Evolutionary conservation across 2,113 vertebrate species (phyloP), one percentile per base, ranked within the genome.

Genomic region (Peromyscus californicus): DNA sequence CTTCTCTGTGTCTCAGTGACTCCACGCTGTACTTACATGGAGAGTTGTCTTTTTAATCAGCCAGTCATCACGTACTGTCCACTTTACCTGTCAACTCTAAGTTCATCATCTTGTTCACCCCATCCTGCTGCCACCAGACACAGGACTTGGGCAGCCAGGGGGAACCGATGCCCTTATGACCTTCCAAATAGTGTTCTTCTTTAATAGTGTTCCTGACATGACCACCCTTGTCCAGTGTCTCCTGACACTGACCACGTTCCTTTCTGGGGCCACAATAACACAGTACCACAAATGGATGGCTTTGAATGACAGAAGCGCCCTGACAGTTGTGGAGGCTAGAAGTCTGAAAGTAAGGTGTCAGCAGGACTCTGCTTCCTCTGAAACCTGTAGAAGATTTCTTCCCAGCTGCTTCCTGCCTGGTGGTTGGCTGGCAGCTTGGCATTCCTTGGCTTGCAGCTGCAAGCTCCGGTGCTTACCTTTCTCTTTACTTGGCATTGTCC

Each of bases 401-500:
- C 92, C 82, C 85, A 13, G 21, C 72, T 9, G 48, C 70, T 7
- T 67, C 29, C 21, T 87, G 91, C n/a, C 69, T 87, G 45, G 83
- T 63, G 75, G 59, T 91, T 91, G 95, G 51, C 89, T 86, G 82
- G 61, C 87, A 83, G 1, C n/a, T 54, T 74, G 82, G 29, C 70
- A 57, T 70, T 94, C 21, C 83, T 65, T 72, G 24, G n/a, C 83
- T 95, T 85, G 33, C 7, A 84, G 54, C 74, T 88, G 15, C 59
- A 33, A 57, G 83, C 57, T 93, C 39, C 24, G 79, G 0, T 86
- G 70, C 91, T 63, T 94, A 17, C 61, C 39, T 97, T 94, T 76
- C n/a, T 83, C 24, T 51, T 67, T 79, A 72, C 54, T 9, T 87
- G 84, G 75, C 89, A 45, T 88, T 90, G 69, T 97, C 63, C 88